Base-by-base conservation (phyloP, 2,797 vertebrate genomes). In the Buceros bicornis region DNA sequence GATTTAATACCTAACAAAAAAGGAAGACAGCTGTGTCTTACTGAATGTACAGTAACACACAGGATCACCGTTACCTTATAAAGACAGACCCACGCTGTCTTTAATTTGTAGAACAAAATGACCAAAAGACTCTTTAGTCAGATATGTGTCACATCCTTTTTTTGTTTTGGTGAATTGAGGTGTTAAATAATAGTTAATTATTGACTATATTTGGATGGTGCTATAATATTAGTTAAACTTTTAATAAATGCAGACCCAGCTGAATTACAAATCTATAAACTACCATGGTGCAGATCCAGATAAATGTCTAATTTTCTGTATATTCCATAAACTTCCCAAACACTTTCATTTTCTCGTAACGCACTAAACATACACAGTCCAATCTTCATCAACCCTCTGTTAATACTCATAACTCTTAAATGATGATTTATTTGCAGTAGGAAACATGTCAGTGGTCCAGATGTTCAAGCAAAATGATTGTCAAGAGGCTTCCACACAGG, bases 381-480 rank as follows among this genome's bases (percentile, higher is more conserved):
- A 61, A 50, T 82, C 57, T 69, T 80, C 19, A 22, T 66, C 5
- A 10, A 15, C 16, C 51, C 16, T 90, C 87, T 78, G 33, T 72
- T 96, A 95, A 90, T 93, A 81, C 76, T 95, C 57, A 35, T 60
- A 78, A 82, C 66, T 96, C 78, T 81, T 94, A 96, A 93, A 96
- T 90, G 74, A 80, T 95, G 58, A 93, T 97, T 97, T 92, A 92
- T 93, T 97, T 97, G 74, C 95, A 74, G 53, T 66, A 67, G 62
- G 57, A 94, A 97, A 94, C 95, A 96, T 96, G 97, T 97, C 93
- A 71, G 89, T 82, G 82, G 82, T 96, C 97, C 98, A 98, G 97
- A 98, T 98, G 96, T 97, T 98, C 94, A 94, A 96, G 93, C 53
- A 94, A 91, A 97, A 89, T 95, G 35, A 84, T 43, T 97, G 94